phyloP scores from a whole-genome alignment of 2,888 invertebrate species.

The Diaprepes abbreviatus region DNA sequence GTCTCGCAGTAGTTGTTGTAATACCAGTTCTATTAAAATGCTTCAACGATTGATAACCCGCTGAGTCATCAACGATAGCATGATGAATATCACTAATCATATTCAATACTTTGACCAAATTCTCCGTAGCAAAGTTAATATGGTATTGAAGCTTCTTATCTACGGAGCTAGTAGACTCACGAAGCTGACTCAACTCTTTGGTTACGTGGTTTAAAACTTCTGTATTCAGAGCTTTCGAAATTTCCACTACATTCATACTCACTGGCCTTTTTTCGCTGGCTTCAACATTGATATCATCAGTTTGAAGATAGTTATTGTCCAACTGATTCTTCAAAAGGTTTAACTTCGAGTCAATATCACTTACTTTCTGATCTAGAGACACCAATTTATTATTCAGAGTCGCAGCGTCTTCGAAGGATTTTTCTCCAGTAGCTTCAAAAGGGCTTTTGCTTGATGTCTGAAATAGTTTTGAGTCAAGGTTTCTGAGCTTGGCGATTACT shows the following conservation, averaged over 20 bases:
- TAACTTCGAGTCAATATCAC: slow-evolving; percentile 84
- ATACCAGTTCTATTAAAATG: slow-evolving; percentile 65
- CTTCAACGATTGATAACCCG: slow-evolving; percentile 52
- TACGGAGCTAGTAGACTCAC: slow-evolving; percentile 82
- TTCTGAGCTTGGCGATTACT: slow-evolving; percentile 82
- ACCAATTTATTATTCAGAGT: slow-evolving; percentile 69
- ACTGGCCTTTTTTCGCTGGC: slow-evolving; percentile 90
- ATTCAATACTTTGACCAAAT: slow-evolving; percentile 82
- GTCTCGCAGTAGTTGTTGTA: slow-evolving; percentile 73
- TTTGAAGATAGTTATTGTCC: slow-evolving; percentile 84
- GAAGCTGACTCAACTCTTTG: slow-evolving; percentile 84
- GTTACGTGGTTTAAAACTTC: slow-evolving; percentile 86
- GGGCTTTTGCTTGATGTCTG: slow-evolving; percentile 65
- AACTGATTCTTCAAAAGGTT: slow-evolving; percentile 85
- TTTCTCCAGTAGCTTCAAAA: slow-evolving; percentile 48
- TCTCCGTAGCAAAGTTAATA: slow-evolving; percentile 86
- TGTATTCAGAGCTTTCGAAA: slow-evolving; percentile 85
- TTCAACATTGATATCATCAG: slow-evolving; percentile 87
- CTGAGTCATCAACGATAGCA: slow-evolving; percentile 83
- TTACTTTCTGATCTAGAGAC: slow-evolving; percentile 85
- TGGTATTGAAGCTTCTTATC: slow-evolving; percentile 89
- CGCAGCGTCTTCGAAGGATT: slow-evolving; percentile 61
- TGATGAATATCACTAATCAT: slow-evolving; percentile 88
- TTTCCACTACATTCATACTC: slow-evolving; percentile 86
- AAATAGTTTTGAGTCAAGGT: slow-evolving; percentile 82